Percentiles rank a stretch among this genome's conserved stretches.
phyloP scores from a whole-genome alignment of 2,113 vertebrate species.

The Melospiza georgiana region DNA sequence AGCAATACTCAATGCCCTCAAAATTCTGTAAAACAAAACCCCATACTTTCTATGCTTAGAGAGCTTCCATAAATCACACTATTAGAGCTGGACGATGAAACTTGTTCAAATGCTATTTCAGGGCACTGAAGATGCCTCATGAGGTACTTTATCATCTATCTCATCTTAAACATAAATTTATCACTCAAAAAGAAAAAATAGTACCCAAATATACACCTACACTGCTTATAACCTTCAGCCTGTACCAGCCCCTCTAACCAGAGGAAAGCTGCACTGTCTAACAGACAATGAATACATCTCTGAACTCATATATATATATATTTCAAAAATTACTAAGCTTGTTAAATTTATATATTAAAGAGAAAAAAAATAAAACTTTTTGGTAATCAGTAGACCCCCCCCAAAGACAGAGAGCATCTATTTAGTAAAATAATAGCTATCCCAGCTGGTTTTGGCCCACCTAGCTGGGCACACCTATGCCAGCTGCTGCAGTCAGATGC shows the following conservation, averaged over 20 bases:
- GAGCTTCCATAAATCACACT: background rate
- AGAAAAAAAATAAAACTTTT: background rate
- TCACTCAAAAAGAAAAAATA: background rate
- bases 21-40: background rate
- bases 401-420: background rate
- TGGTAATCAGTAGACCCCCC: background rate
- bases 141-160: background rate
- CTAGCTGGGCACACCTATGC: background rate
- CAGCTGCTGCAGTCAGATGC: background rate
- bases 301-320: background rate
- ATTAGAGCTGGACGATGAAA: background rate
- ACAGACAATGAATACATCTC: background rate
- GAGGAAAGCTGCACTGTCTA: background rate
- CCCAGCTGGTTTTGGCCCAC: background rate
- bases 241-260: background rate
- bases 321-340: background rate
- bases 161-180: background rate
- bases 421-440: slow-evolving; percentile 10
- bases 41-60: background rate
- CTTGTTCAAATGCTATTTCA: background rate
- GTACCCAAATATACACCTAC: background rate
- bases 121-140: background rate
- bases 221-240: background rate
- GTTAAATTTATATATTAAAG: slow-evolving; percentile 11
- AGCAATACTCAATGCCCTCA: background rate